phyloP scores from a whole-genome alignment of 2,797 vertebrate species.

The Cetoscarus ocellatus region DNA sequence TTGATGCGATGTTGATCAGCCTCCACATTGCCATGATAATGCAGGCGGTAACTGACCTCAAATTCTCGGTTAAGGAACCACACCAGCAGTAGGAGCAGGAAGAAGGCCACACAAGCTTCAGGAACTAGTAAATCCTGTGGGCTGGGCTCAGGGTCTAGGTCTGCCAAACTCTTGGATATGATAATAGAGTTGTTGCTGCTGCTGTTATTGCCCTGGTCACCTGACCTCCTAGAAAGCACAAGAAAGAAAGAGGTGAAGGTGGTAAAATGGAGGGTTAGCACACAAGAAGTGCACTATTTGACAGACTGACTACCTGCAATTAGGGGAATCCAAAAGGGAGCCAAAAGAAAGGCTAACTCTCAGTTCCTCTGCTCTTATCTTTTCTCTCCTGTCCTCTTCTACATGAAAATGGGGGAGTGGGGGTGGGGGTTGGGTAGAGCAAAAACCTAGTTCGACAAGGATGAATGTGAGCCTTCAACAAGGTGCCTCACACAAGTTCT shows the following conservation, averaged over 20 bases:
- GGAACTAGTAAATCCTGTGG: constrained; percentile 86
- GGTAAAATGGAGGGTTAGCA: background rate
- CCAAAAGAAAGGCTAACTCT: too few species aligned
- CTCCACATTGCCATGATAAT: constrained; percentile 98
- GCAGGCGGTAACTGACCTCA: constrained; percentile 97
- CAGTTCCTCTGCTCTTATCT: too few species aligned
- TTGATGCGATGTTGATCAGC: constrained; percentile 97
- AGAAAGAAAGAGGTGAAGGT: background rate
- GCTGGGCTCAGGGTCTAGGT: constrained; percentile 30
- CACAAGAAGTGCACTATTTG: background rate
- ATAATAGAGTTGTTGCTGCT: constrained; percentile 55
- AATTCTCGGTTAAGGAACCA: constrained; percentile 99
- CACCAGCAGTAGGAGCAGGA: constrained; percentile 93
- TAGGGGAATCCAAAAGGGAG: too few species aligned
- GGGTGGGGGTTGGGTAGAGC: too few species aligned
- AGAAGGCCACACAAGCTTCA: constrained; percentile 91
- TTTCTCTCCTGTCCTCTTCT: too few species aligned
- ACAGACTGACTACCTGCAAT: background rate
- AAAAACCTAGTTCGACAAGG: too few species aligned
- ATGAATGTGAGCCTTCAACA: too few species aligned
- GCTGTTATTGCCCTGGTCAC: constrained; percentile 38
- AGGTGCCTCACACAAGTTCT: too few species aligned
- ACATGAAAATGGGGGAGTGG: too few species aligned
- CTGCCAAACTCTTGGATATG: constrained; percentile 39
- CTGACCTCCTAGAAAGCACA: constrained; percentile 57